Conservation (phyloP, 2,888 invertebrate species). For the Orchesella flavescens region DNA sequence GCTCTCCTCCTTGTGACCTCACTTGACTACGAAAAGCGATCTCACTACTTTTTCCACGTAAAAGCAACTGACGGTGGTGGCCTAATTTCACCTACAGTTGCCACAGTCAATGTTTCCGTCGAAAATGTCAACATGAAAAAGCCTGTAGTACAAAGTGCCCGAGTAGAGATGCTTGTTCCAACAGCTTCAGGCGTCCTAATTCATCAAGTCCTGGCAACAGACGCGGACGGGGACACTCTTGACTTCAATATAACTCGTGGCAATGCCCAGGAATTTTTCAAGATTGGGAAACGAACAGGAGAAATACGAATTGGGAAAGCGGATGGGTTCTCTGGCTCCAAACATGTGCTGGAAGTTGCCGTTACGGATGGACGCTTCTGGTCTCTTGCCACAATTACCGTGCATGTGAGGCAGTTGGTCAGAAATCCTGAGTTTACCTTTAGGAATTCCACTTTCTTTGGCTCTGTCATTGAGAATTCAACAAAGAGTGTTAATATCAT, state of each 20-base stretch:
- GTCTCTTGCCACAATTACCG: slow-evolving; percentile 81
- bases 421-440: slow-evolving; percentile 87
- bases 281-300: slow-evolving; percentile 81
- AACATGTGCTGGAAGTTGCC: slow-evolving; percentile 83
- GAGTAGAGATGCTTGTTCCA: slow-evolving; percentile 70
- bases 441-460: slow-evolving; percentile 86
- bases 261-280: slow-evolving; percentile 83
- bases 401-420: slow-evolving; percentile 80
- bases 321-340: slow-evolving; percentile 78
- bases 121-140: slow-evolving; percentile 72
- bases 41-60: slow-evolving; percentile 82
- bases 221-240: slow-evolving; percentile 74
- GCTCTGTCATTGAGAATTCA: slow-evolving; percentile 88
- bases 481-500: slow-evolving; percentile 86
- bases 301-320: slow-evolving; percentile 80
- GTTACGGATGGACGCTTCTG: slow-evolving; percentile 91
- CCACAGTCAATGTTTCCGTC: slow-evolving; percentile 85
- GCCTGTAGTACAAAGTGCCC: slow-evolving; percentile 64
- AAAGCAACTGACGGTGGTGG: slow-evolving; percentile 86
- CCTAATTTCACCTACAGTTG: slow-evolving; percentile 84
- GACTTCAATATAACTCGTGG: slow-evolving; percentile 89
- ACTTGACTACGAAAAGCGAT: slow-evolving; percentile 86
- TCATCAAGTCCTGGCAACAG: slow-evolving; percentile 68
- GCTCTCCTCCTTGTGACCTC: slow-evolving; percentile 85
- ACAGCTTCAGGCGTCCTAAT: slow-evolving; percentile 69